Evolutionary conservation across 2,113 vertebrate species (phyloP).

Genomic region (Condylura cristata): DNA sequence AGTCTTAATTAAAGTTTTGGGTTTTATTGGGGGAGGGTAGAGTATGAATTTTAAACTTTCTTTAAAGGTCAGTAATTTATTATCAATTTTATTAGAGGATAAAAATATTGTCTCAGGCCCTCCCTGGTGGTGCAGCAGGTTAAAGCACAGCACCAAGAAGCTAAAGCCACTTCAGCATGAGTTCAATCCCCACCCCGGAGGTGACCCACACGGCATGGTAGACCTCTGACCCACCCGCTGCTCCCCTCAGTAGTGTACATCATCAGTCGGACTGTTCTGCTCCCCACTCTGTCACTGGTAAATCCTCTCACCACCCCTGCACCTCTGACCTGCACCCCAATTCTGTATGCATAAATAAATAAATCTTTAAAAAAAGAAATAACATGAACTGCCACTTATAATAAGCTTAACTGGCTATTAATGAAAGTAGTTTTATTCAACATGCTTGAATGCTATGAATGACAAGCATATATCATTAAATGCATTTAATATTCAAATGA

Average conservation of each 20-base stretch:
- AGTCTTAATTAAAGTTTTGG: conserved; percentile 54
- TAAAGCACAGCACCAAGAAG: too few relatives aligned
- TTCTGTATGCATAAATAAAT: too few relatives aligned
- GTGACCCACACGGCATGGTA: too few relatives aligned
- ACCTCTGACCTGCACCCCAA: too few relatives aligned
- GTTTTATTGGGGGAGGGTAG: background rate
- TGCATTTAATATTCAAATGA: background rate
- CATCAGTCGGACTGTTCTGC: too few relatives aligned
- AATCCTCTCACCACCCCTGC: too few relatives aligned
- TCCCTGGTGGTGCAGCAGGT: too few relatives aligned
- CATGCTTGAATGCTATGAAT: background rate
- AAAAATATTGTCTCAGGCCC: conserved; percentile 54
- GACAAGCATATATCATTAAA: background rate
- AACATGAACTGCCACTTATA: background rate
- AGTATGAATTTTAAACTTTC: conserved; percentile 69
- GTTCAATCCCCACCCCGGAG: too few relatives aligned
- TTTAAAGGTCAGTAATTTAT: conserved; percentile 57
- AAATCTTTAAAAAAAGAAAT: conserved; percentile 1
- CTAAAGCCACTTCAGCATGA: too few relatives aligned
- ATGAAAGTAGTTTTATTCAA: background rate
- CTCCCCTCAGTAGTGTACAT: too few relatives aligned
- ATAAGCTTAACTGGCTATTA: background rate
- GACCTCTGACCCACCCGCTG: too few relatives aligned
- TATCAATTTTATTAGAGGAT: conserved; percentile 8
- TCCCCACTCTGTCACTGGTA: too few relatives aligned